These are phyloP conservation scores for Alviniconcha marisindica DNA, from an alignment of 1,140 invertebrate species.

Conservation along the genomic window DNA sequence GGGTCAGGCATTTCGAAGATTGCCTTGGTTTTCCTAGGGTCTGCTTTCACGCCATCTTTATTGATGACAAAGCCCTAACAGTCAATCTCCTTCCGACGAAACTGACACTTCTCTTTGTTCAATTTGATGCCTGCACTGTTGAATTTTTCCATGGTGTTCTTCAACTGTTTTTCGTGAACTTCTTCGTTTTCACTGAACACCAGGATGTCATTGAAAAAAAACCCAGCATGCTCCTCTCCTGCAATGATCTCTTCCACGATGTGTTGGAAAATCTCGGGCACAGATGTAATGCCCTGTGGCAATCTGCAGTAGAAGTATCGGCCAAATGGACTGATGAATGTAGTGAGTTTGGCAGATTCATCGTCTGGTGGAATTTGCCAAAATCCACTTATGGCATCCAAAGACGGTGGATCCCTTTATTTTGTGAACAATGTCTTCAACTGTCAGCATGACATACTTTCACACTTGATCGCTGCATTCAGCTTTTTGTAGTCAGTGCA, in stretches of 20 bases:
- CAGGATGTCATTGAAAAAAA: constrained; percentile 58
- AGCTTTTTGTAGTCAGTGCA: constrained; percentile 38
- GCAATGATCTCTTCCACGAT: constrained; percentile 44
- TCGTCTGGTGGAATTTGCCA: constrained; percentile 44
- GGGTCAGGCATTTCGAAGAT: constrained; percentile 61
- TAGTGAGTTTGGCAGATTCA: constrained; percentile 44
- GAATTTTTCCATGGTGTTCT: too few relatives aligned
- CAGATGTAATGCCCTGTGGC: constrained; percentile 73
- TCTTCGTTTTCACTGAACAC: too few relatives aligned
- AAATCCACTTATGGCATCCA: constrained; percentile 47
- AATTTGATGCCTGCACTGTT: too few relatives aligned
- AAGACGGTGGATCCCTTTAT: constrained; percentile 69
- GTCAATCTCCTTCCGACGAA: too few relatives aligned
- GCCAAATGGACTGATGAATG: constrained; percentile 71
- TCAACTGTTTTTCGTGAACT: constrained; percentile 55
- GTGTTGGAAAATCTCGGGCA: too few relatives aligned
- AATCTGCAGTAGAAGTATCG: constrained; percentile 70
- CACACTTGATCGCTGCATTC: constrained; percentile 24
- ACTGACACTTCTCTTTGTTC: too few relatives aligned
- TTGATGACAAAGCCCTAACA: constrained; percentile 45
- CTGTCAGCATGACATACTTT: constrained; percentile 37
- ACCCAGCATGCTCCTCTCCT: constrained; percentile 22
- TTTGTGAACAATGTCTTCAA: constrained; percentile 44
- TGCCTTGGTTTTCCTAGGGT: too few relatives aligned
- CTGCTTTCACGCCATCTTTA: constrained; percentile 44